These are phyloP conservation scores for Threskiornis aethiopicus DNA, from an alignment of 2,797 vertebrate genomes.

Conservation along the genomic window DNA sequence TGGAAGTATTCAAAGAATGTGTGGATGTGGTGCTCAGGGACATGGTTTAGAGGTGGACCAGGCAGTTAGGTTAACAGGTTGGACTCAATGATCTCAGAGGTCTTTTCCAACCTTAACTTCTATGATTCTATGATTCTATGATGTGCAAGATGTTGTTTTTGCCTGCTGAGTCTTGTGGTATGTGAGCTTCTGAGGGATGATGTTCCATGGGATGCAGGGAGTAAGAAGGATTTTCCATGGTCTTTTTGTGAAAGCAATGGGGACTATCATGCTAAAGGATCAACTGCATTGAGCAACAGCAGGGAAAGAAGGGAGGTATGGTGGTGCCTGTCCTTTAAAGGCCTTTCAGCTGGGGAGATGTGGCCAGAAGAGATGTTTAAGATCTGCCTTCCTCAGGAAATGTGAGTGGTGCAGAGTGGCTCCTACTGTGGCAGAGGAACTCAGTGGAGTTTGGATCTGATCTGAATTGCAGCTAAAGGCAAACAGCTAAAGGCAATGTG, in stretches of 20 bases:
- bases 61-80: too few species aligned
- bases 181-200: background rate
- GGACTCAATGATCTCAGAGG: too few species aligned
- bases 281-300: background rate
- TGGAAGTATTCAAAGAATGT: too few species aligned
- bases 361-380: background rate
- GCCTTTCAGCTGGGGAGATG: background rate
- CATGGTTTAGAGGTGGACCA: too few species aligned
- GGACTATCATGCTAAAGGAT: too few species aligned
- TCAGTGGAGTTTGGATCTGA: background rate
- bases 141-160: background rate
- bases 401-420: background rate
- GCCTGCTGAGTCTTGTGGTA: background rate
- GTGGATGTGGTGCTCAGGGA: too few species aligned
- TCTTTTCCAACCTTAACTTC: too few species aligned
- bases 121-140: too few species aligned
- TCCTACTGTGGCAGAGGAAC: background rate
- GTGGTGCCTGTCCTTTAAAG: background rate
- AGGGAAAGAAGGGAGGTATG: background rate
- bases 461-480: background rate
- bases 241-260: rapidly evolving
- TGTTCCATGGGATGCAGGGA: background rate
- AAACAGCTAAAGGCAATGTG: background rate
- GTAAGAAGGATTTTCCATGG: background rate
- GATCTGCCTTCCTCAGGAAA: background rate